phyloP scores from a whole-genome alignment of 2,797 vertebrate genomes.

The Carcharodon carcharias region DNA sequence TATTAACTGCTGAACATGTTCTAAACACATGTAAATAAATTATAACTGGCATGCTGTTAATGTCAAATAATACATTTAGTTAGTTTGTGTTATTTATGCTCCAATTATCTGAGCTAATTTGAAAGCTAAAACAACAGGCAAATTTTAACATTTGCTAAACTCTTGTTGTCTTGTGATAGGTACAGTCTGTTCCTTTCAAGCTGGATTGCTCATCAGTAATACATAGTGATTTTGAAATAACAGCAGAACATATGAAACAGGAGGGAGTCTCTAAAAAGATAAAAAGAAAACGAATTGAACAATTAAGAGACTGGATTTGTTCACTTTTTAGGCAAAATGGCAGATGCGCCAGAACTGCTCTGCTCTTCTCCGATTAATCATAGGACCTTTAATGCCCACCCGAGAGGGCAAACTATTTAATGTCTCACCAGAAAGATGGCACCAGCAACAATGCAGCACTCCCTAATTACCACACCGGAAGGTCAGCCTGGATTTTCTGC shows the following conservation, averaged over 20 bases:
- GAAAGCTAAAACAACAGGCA: background rate
- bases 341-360: background rate
- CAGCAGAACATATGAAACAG: background rate
- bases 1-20: background rate
- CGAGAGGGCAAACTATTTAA: too few species aligned
- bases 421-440: background rate
- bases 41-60: background rate
- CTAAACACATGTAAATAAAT: conserved; percentile 20
- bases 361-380: background rate
- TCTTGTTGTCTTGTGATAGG: conserved; percentile 1
- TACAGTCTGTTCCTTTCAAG: background rate
- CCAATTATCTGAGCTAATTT: background rate
- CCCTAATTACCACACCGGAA: background rate
- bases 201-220: background rate
- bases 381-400: background rate
- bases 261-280: background rate
- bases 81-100: conserved; percentile 12
- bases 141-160: background rate
- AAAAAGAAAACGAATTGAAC: background rate
- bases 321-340: background rate
- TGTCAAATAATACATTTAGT: background rate
- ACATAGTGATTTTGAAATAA: background rate
- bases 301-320: background rate
- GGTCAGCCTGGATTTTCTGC: background rate
- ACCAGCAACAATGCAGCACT: background rate